These are phyloP conservation scores for Pterobdella sp. DNA, from an alignment of 2,888 invertebrate genomes.

Conservation along the genomic window DNA sequence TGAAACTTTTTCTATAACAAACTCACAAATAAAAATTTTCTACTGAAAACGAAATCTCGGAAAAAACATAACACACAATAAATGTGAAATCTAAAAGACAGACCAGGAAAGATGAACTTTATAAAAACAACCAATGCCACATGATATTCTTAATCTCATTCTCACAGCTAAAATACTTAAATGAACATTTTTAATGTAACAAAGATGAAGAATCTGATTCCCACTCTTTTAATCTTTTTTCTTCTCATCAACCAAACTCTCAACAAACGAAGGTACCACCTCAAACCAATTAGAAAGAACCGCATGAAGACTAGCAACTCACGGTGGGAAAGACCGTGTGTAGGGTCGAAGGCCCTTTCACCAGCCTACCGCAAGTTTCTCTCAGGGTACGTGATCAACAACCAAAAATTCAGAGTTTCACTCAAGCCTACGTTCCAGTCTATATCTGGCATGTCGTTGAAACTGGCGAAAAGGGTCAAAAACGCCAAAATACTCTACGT, in stretches of 20 bases:
- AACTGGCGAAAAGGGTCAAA: background rate
- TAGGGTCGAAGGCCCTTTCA: background rate
- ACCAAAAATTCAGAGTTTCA: background rate
- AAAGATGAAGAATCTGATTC: background rate
- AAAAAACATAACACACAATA: no score
- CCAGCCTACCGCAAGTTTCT: background rate
- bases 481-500: background rate
- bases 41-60: no score
- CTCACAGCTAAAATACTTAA: no score
- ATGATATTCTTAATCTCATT: no score
- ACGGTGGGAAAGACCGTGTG: slow-evolving; percentile 9
- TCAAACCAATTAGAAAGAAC: background rate
- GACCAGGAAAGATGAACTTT: background rate
- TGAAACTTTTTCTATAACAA: no score
- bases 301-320: background rate
- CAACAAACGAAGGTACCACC: background rate
- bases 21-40: no score
- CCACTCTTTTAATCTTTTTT: background rate
- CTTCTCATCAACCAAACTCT: background rate
- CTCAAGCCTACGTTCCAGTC: background rate
- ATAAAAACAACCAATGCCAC: background rate
- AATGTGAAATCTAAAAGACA: background rate
- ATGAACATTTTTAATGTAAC: background rate
- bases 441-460: background rate
- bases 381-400: background rate